Percentiles rank a stretch among this genome's conserved stretches.
Conservation (phyloP, 2,113 vertebrate species). For the Struthio camelus region DNA sequence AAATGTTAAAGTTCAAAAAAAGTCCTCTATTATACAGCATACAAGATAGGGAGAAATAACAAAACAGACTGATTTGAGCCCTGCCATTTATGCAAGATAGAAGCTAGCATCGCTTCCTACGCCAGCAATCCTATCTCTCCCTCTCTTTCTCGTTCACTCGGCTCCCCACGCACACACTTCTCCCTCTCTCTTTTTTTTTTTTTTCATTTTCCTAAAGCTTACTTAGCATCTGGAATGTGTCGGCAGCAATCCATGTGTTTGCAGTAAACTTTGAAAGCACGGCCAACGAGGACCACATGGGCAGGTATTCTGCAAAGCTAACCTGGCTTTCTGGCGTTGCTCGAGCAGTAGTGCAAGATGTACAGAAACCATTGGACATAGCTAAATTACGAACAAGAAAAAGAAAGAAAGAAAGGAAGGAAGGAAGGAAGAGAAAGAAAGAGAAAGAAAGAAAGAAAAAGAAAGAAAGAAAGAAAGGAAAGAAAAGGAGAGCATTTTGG, state of each 20-base stretch:
- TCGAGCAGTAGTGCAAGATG: background rate
- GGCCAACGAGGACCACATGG: slow-evolving; percentile 48
- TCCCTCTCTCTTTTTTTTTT: background rate
- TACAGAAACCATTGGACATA: background rate
- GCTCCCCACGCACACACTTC: background rate
- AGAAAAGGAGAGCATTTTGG: background rate
- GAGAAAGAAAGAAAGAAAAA: too few relatives aligned
- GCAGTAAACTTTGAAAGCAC: slow-evolving; percentile 49
- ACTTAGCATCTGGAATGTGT: slow-evolving; percentile 57
- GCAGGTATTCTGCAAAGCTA: slow-evolving; percentile 33
- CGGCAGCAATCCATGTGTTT: slow-evolving; percentile 58
- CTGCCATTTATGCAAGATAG: background rate
- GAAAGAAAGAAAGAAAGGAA: background rate
- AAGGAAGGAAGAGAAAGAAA: too few relatives aligned
- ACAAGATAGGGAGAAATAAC: background rate
- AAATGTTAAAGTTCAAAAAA: slow-evolving; percentile 66
- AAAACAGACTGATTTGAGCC: background rate
- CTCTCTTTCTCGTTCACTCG: background rate
- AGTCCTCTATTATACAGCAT: slow-evolving; percentile 5
- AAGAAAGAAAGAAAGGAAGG: accelerated
- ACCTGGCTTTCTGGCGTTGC: background rate
- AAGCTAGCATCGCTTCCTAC: background rate
- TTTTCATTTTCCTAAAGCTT: background rate
- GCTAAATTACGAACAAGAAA: background rate
- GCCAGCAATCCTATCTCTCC: background rate